Base-by-base conservation (phyloP, 2,888 invertebrate genomes). In the Ochropacha duplaris region DNA sequence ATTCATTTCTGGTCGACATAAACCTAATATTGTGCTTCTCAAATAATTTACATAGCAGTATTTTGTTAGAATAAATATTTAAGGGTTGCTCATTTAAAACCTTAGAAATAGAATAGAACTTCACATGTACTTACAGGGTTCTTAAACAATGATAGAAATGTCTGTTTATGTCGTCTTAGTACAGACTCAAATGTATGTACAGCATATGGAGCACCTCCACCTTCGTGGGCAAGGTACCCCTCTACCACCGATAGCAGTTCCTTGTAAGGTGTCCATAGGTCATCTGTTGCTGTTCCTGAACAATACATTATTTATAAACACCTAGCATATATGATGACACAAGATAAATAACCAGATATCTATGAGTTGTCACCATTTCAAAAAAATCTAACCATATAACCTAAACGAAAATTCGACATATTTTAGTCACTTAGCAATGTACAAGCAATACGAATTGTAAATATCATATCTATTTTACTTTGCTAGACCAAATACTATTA, bases 231-330 rank as follows among this genome's bases (percentile, higher is more conserved):
- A 34, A 97, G 90, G 71, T 95, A 94, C 57, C 94, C 94, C 74
- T 96, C 96, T 49, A 97, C 95, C 54, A 95, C 93, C 28, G 92
- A 93, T 62, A 95, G 95, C 44, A 97, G 86, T 76, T 96, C 96
- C 78, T 97, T 97, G 86, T 95, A 97, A 0, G 97, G 96, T 54
- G 96, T 96, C 97, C 97, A 97, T 92, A 97, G 93, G 84, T 97
- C 97, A 77, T 96, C 96, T 11, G 94, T 93, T 49, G 91, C 88
- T 16, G 84, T 81, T 2, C 86, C 92, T 93, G 60, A 8, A 66
- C 56, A 0, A 22, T 50, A 39, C 19, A 9, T n/a, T 12, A 2
- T 12, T 12, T 12, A 12, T 12, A 31, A 12, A 12, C 5, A 5
- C 3, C 28, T 28, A 28, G 28, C 28, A 28, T 28, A 0, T n/a